Evolutionary conservation across 2,888 invertebrate genomes (phyloP).

Genomic region (Cheilosia urbana): DNA sequence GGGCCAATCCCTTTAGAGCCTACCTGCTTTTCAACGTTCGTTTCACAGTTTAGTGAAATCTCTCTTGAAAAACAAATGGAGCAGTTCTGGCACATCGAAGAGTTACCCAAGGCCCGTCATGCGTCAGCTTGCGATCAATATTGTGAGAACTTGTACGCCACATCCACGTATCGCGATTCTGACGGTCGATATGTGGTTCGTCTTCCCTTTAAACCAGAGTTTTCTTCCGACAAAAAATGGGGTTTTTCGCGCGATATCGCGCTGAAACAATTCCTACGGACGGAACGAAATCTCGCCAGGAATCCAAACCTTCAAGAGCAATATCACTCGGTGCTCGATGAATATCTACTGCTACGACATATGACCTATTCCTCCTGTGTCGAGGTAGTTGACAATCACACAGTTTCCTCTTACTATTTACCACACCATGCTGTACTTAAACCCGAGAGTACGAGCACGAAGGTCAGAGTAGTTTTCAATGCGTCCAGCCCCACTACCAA

Average conservation of each 20-base stretch:
- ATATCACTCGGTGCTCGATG: neutral
- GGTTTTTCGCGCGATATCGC: neutral
- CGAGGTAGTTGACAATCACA: neutral
- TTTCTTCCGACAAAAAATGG: neutral
- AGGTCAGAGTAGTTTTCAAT: conserved; percentile 76
- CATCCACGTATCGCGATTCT: neutral
- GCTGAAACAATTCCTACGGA: neutral
- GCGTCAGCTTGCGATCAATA: neutral
- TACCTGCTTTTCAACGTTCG: neutral
- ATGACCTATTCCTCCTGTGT: neutral
- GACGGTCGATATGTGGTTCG: neutral
- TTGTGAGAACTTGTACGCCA: neutral
- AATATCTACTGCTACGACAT: neutral
- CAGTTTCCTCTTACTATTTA: neutral
- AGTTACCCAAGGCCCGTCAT: neutral
- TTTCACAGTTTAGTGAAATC: conserved; percentile 1
- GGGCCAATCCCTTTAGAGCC: neutral
- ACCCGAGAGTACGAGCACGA: conserved; percentile 62
- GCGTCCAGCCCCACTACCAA: conserved; percentile 72
- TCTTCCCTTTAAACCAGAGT: neutral
- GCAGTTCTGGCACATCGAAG: conserved; percentile 8
- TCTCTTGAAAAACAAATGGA: neutral
- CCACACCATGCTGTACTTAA: conserved; percentile 62
- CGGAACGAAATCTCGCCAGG: neutral
- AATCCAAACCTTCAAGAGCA: neutral